phyloP scores from a whole-genome alignment of 2,888 invertebrate species.

The Petrolisthes manimaculis region DNA sequence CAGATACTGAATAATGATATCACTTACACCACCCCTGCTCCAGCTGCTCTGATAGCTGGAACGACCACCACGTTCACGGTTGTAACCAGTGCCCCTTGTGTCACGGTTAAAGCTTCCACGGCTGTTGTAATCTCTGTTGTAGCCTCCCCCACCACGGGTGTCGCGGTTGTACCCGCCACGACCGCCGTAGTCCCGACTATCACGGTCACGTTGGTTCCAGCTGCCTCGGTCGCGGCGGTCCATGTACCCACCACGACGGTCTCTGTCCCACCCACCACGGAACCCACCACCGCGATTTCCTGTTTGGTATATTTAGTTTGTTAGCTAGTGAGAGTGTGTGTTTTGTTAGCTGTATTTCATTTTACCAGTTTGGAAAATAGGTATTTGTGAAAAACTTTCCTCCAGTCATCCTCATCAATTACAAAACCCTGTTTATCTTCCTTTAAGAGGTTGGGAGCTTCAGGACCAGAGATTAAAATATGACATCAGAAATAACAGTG shows the following conservation, averaged over 20 bases:
- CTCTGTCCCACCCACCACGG: conserved; percentile 65
- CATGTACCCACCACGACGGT: conserved; percentile 46
- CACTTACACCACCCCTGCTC: conserved; percentile 27
- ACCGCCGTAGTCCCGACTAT: conserved; percentile 37
- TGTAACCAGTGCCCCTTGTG: conserved; percentile 21
- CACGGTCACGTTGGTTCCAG: conserved; percentile 54
- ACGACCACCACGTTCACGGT: conserved; percentile 33
- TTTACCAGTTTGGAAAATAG: too few species aligned
- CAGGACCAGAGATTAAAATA: too few species aligned
- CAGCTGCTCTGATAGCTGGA: conserved; percentile 42
- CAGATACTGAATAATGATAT: not conserved
- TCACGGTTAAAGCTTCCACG: conserved; percentile 50
- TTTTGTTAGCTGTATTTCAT: too few species aligned
- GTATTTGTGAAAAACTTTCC: not conserved
- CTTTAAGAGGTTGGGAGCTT: not conserved
- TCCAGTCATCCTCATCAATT: not conserved
- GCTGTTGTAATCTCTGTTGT: conserved; percentile 31
- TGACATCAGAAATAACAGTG: not conserved
- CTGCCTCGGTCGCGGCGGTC: conserved; percentile 60
- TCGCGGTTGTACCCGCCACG: conserved; percentile 30
- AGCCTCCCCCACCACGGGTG: conserved; percentile 22
- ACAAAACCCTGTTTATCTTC: not conserved
- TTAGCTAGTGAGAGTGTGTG: too few species aligned
- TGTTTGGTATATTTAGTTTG: not conserved
- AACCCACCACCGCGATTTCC: conserved; percentile 50